Evolutionary conservation across 2,888 invertebrate genomes (phyloP), one percentile per base, ranked within the genome.

Genomic region (Mechanitis messenoides): DNA sequence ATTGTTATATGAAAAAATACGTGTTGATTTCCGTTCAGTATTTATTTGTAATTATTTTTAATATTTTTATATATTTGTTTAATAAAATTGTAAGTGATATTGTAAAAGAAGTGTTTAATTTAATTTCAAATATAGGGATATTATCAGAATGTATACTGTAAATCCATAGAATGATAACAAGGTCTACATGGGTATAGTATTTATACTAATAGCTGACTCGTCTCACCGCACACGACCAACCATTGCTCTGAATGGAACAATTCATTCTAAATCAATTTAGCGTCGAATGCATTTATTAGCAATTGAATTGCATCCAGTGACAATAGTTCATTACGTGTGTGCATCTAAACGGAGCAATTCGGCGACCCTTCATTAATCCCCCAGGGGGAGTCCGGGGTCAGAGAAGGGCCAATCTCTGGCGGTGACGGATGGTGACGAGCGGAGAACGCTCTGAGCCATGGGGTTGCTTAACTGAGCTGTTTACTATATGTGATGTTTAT

Each of bases 311-410:
- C 50, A 31, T 50, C 9, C 31, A 50, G 31, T 59, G 67, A 73
- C 77, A 74, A 76, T 78, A 79, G 76, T 78, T 79, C 78, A 80
- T 79, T 72, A 72, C 70, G 68, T 65, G 70, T 67, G 64, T 69
- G 74, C 74, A 73, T 74, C 77, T 75, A 76, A 77, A 74, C 74
- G 66, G 71, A 74, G 76, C 72, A 74, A 76, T 76, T 75, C 72
- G 72, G 66, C 64, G 65, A 59, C 64, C 63, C 67, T 69, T 78
- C 78, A 79, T 79, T 79, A 77, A 79, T 77, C 67, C 56, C 42
- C 47, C 54, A 53, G 45, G 59, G 57, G 58, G 47, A 60, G 62
- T 53, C 46, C 45, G 45, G 58, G 58, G 59, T 45, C n/a, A 45
- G 59, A 31, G 62, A 67, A 42, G 42, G 42, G 42, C 67, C 69